A percentile compares a stretch with the other conserved stretches of the same genome.
Evolutionary conservation across 2,888 invertebrate species (phyloP).

Genomic region (Lobophora halterata): DNA sequence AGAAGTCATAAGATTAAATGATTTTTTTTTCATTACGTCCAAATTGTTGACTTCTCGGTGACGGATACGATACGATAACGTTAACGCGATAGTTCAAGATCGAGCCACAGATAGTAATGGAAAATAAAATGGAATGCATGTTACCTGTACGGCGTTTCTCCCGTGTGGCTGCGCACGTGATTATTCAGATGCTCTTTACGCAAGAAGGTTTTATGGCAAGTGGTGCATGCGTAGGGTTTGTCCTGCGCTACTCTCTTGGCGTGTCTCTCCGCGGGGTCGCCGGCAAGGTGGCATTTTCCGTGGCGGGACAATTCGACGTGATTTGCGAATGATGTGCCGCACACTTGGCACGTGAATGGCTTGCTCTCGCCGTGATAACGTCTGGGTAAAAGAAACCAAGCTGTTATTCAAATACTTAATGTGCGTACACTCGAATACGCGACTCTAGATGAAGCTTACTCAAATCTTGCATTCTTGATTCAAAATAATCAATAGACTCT

Average conservation of each 20-base stretch:
- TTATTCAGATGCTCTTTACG: constrained; percentile 93
- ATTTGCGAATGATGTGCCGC: constrained; percentile 91
- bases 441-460: too few species aligned
- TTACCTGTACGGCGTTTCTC: constrained; percentile 89
- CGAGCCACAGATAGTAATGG: too few species aligned
- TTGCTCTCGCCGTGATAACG: constrained; percentile 93
- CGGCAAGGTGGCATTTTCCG: constrained; percentile 89
- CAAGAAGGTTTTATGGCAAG: constrained; percentile 92
- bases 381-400: constrained; percentile 56
- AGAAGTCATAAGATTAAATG: too few species aligned
- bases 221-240: constrained; percentile 91
- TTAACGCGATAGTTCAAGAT: too few species aligned
- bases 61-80: too few species aligned
- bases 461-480: too few species aligned
- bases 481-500: too few species aligned
- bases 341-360: constrained; percentile 90
- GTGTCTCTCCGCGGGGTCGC: constrained; percentile 84
- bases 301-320: constrained; percentile 90
- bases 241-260: constrained; percentile 91
- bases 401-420: constrained; percentile 1
- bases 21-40: too few species aligned
- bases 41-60: too few species aligned
- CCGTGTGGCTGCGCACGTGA: constrained; percentile 90
- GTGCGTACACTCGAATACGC: too few species aligned
- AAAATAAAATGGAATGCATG: constrained; percentile 6